phyloP scores from a whole-genome alignment of 2,888 invertebrate species.

The Oscheius sp. region DNA sequence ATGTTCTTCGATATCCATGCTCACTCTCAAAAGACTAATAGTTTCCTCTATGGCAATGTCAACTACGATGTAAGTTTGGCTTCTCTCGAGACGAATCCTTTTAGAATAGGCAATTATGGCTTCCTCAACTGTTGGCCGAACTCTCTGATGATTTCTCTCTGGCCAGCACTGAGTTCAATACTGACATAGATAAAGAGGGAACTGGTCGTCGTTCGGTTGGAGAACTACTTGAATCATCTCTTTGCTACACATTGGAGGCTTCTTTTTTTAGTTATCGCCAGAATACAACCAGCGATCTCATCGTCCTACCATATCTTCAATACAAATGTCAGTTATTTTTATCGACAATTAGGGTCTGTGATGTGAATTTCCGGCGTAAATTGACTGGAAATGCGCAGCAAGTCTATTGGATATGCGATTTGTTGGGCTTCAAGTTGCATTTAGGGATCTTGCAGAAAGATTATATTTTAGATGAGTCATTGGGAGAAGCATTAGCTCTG shows the following conservation, averaged over 20 bases:
- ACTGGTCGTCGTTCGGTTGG: conserved; percentile 78
- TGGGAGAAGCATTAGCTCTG: conserved; percentile 38
- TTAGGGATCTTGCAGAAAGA: no score
- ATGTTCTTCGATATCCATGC: conserved; percentile 91
- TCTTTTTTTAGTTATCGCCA: conserved; percentile 63
- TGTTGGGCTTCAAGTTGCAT: no score
- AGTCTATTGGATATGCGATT: no score
- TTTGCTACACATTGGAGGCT: conserved; percentile 64
- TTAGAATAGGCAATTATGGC: conserved; percentile 81
- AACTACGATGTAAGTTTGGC: conserved; percentile 1
- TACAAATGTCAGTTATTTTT: conserved; percentile 48
- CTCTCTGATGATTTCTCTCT: conserved; percentile 88
- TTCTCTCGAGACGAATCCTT: not conserved
- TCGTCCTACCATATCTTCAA: conserved; percentile 56
- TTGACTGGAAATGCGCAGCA: no score
- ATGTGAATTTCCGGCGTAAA: not conserved
- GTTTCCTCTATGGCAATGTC: conserved; percentile 90
- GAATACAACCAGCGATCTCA: conserved; percentile 41
- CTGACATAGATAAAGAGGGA: conserved; percentile 85
- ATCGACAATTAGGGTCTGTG: not conserved
- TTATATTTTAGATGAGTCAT: conserved; percentile 46
- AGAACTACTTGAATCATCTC: conserved; percentile 46
- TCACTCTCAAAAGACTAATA: conserved; percentile 84
- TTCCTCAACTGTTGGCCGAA: conserved; percentile 88
- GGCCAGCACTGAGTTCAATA: conserved; percentile 89